Evolutionary conservation across 2,113 vertebrate genomes (phyloP).

Genomic region (Pygoscelis adeliae): DNA sequence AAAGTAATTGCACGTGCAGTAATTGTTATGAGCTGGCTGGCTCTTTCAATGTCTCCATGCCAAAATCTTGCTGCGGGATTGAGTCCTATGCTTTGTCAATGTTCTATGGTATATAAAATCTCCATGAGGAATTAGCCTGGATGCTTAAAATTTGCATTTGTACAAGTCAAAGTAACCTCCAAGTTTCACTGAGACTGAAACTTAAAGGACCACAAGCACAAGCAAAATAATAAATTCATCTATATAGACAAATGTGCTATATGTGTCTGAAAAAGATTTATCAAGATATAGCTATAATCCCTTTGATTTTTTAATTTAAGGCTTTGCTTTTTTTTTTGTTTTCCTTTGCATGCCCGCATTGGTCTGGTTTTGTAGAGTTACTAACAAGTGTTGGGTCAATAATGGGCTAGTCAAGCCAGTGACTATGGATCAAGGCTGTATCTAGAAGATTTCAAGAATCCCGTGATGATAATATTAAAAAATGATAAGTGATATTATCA

Average conservation of each 20-base stretch:
- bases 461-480: background rate
- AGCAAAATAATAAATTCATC: background rate
- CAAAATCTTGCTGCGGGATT: background rate
- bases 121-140: background rate
- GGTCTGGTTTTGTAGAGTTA: background rate
- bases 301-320: background rate
- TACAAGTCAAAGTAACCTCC: background rate
- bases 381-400: background rate
- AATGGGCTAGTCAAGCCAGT: background rate
- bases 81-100: background rate
- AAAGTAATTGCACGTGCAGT: background rate
- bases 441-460: background rate
- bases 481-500: background rate
- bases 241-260: background rate
- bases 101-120: background rate
- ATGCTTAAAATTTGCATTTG: background rate
- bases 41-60: background rate
- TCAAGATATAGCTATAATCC: background rate
- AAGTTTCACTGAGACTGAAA: background rate
- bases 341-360: background rate
- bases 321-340: rapidly evolving
- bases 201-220: background rate
- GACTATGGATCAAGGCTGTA: background rate
- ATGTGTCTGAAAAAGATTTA: background rate
- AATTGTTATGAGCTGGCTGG: background rate